Percentiles rank a stretch among this genome's conserved stretches.
These are phyloP conservation scores for Eulemur albifrons DNA, from an alignment of 2,797 vertebrate genomes.

Conservation along the genomic window DNA sequence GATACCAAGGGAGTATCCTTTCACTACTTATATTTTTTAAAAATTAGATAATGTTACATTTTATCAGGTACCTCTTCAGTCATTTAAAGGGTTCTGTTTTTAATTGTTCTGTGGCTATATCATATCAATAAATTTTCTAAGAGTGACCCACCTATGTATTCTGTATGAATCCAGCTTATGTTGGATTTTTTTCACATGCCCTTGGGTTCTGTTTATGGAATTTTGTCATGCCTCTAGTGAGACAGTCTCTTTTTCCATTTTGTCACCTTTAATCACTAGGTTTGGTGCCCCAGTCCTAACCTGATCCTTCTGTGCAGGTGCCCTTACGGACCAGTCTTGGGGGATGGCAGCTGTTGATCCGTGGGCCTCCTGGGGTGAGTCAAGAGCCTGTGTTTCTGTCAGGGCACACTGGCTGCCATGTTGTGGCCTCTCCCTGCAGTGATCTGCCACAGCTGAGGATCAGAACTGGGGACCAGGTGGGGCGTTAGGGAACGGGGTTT, in stretches of 20 bases:
- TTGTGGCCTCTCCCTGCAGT: not conserved
- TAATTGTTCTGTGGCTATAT: not conserved
- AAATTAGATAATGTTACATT: not conserved
- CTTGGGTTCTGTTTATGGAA: not conserved
- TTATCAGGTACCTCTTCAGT: not conserved
- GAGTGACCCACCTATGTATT: not conserved
- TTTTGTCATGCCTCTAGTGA: not conserved
- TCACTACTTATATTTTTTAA: not conserved
- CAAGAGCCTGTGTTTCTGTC: not conserved
- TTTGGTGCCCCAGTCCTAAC: not conserved
- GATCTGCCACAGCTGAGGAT: not conserved
- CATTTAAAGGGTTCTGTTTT: not conserved
- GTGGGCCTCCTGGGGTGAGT: conserved; percentile 71
- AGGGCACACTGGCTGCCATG: not conserved
- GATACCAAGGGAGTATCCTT: not conserved
- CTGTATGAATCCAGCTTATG: not conserved
- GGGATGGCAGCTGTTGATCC: conserved; percentile 45
- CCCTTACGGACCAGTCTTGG: conserved; percentile 57
- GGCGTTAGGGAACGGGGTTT: not conserved
- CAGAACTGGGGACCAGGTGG: not conserved
- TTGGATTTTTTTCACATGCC: not conserved
- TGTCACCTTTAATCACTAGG: not conserved
- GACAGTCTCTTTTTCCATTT: not conserved
- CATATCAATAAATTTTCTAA: not conserved
- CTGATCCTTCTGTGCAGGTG: conserved; percentile 48